A percentile compares a stretch with the other conserved stretches of the same genome.
Conservation (phyloP, 2,113 vertebrate genomes). For the Psilopsiagon aurifrons region DNA sequence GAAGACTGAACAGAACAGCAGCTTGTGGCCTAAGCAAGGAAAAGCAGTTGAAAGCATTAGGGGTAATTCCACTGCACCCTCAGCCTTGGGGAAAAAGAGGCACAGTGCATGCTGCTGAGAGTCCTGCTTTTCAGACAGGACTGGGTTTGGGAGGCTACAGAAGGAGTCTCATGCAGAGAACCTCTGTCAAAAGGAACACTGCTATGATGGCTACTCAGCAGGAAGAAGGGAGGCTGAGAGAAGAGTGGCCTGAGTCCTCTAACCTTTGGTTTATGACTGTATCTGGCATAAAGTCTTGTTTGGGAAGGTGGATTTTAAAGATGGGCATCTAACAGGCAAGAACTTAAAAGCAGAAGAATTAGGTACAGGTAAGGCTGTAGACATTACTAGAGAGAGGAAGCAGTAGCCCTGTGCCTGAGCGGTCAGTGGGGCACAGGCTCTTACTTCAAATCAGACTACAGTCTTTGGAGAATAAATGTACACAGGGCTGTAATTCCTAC, state of each 20-base stretch:
- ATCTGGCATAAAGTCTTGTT: not conserved
- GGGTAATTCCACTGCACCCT: not conserved
- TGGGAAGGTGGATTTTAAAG: not conserved
- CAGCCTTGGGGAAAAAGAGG: not conserved
- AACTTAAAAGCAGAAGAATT: not conserved
- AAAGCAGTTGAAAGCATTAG: not conserved
- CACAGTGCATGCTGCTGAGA: accelerated
- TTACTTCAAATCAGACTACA: not conserved
- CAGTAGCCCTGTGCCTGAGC: not conserved
- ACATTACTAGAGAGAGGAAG: not conserved
- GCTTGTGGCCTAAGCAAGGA: not conserved
- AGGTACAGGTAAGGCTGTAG: not conserved
- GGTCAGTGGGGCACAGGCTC: not conserved
- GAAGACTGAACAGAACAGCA: not conserved
- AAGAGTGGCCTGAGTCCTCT: not conserved
- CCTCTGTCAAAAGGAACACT: not conserved
- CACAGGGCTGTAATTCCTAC: not conserved
- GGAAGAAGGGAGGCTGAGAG: not conserved
- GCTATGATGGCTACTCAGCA: not conserved
- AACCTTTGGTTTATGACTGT: not conserved
- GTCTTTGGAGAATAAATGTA: not conserved
- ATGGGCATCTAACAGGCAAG: not conserved
- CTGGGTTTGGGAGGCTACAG: accelerated
- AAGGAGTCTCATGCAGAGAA: not conserved
- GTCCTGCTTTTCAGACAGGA: not conserved